Evolutionary conservation across 2,888 invertebrate genomes (phyloP), one percentile per base, ranked within the genome.

Genomic region (Boloria selene): DNA sequence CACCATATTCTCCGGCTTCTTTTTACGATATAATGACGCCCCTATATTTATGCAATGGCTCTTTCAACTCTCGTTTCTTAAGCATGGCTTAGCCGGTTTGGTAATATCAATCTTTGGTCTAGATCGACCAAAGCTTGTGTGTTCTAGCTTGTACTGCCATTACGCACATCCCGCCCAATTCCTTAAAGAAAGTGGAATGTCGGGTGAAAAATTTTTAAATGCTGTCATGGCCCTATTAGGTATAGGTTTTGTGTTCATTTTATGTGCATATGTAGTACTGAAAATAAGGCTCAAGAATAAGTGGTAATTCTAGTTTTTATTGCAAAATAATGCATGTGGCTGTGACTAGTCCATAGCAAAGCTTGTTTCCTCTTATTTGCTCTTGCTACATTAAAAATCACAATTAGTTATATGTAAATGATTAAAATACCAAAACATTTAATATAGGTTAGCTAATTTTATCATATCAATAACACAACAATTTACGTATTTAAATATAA

Each of bases 1-100:
- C 80, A 94, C 97, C 26, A 93, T 97, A 74, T 98, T 98, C 90
- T 97, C 97, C 64, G 98, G 98, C 6, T 98, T 98, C 88, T 98
- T 98, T 83, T 95, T 98, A 1, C 96, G 95, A 77, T 93, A 96
- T 75, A 94, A 94, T 75, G 97, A 98, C 75, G 96, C 97, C 2
- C 97, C 97, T 10, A 85, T 87, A 0, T 94, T 94, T 77, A 89
- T 97, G 72, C 94, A 94, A 54, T 98, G 98, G 97, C 76, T 98
- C 42, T 97, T 98, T 77, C 96, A 98, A 80, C 86, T 95, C 44
- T 98, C 98, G 0, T 98, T 97, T 84, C 91, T 98, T 45, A 97
- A 97, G 76, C 98, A 98, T 77, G 96, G 97, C 1, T 94, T 98
- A 61, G 97, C 97, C 73, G 98, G 97, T 4, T 93, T 96, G 0